Evolutionary conservation across 2,888 invertebrate genomes (phyloP).

Genomic region (Melipona bicolor): DNA sequence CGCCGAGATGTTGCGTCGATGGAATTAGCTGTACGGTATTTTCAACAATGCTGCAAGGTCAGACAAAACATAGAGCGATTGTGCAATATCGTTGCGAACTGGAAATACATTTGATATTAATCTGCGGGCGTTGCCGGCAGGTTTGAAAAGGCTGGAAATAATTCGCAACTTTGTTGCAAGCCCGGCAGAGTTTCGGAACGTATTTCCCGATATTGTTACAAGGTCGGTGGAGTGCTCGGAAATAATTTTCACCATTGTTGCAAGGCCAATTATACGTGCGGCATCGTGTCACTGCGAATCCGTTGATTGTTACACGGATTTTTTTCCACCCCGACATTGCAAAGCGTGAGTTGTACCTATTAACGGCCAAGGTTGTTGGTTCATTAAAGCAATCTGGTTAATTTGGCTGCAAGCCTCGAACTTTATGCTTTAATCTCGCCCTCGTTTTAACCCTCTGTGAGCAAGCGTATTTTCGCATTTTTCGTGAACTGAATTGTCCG

Average conservation of each 20-base stretch:
- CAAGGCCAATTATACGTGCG: neutral
- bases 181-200: no score
- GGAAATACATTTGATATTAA: neutral
- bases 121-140: neutral
- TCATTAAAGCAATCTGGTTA: neutral
- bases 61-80: neutral
- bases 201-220: neutral
- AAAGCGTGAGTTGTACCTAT: neutral
- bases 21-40: neutral
- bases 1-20: neutral
- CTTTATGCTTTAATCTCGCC: neutral
- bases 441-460: neutral
- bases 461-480: neutral
- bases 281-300: neutral
- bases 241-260: neutral
- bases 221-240: neutral
- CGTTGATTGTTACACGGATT: neutral
- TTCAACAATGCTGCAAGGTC: neutral
- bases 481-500: neutral
- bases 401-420: neutral
- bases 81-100: no score
- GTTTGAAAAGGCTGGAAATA: no score
- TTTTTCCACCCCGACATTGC: fast-evolving
- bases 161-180: neutral
- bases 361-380: no score